Conservation (phyloP, 2,797 vertebrate genomes). For the Xiphophorus birchmanni region DNA sequence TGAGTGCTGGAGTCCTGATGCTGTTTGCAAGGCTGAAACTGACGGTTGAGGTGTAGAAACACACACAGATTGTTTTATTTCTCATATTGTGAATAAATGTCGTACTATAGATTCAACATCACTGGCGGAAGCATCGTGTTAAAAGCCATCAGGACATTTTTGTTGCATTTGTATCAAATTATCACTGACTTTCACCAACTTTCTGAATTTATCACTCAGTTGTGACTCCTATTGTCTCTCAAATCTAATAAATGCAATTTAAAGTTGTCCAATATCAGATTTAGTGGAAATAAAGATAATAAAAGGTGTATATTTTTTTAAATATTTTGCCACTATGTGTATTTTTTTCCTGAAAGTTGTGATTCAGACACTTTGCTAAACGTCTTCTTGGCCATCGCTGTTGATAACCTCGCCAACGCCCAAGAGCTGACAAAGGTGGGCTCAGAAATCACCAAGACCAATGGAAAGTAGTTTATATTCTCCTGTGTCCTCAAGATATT, state of each 20-base stretch:
- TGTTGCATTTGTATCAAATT: neutral
- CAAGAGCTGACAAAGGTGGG: conserved; percentile 97
- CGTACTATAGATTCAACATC: neutral
- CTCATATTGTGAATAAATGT: neutral
- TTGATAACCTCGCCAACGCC: conserved; percentile 97
- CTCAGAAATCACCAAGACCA: neutral
- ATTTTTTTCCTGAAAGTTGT: conserved; percentile 78
- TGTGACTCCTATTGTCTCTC: neutral
- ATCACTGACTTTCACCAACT: neutral
- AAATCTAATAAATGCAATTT: neutral
- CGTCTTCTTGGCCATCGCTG: conserved; percentile 98
- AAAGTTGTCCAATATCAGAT: neutral
- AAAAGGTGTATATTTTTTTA: neutral
- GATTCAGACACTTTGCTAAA: conserved; percentile 93
- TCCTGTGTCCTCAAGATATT: neutral
- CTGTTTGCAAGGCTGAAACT: neutral
- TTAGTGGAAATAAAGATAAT: neutral
- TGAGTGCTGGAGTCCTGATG: neutral
- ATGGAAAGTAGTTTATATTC: neutral
- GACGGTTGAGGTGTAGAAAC: neutral
- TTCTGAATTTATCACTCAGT: neutral
- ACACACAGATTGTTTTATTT: neutral
- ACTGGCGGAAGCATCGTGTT: neutral
- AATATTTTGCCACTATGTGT: neutral
- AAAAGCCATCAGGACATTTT: neutral